Base-by-base conservation (phyloP, 2,888 invertebrate genomes). In the Eledone cirrhosa region DNA sequence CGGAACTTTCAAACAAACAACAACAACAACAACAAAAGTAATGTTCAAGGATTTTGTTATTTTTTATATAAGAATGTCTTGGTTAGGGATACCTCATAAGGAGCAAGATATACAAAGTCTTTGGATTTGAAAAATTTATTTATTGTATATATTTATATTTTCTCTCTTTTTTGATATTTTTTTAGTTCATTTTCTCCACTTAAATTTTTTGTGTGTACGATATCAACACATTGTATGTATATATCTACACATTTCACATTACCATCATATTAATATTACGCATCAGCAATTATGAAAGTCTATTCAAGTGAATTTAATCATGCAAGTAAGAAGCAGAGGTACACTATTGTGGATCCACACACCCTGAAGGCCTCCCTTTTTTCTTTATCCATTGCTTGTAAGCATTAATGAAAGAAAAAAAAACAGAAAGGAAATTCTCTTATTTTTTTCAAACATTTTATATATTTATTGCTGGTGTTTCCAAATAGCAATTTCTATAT, bases 261-360 rank as follows among this genome's bases (percentile, higher is more conserved):
- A 72, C 31, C 41, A 41, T 22, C 33, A 27, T 14, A 33, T 33
- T n/a, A 13, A 41, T 33, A 72, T 29, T 31, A 27, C 19, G 22
- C n/a, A 33, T 31, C 16, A 69, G 22, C 29, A 31, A 31, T 69
- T 33, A 33, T 22, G n/a, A 41, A 69, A 41, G 19, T 33, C 22
- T 72, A n/a, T 33, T 72, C 22, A 72, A 72, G 31, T 33, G 41
- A 41, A 33, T 41, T 72, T 41, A 41, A 33, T 67, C 67, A 29
- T 72, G 22, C 33, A 41, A 72, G 41, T 33, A 72, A 72, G 72
- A 72, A 72, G 72, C 72, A 72, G 33, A 41, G n/a, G 33, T 72
- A 72, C 22, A 69, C 69, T 31, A 33, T 69, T 69, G 22, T 41
- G 33, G 22, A 72, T 33, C 41, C 22, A n/a, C 33, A 33, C 41